A percentile compares a stretch with the other conserved stretches of the same genome.
These are phyloP conservation scores for Triplophysa tibetana DNA, from an alignment of 2,113 vertebrate genomes.

Conservation along the genomic window DNA sequence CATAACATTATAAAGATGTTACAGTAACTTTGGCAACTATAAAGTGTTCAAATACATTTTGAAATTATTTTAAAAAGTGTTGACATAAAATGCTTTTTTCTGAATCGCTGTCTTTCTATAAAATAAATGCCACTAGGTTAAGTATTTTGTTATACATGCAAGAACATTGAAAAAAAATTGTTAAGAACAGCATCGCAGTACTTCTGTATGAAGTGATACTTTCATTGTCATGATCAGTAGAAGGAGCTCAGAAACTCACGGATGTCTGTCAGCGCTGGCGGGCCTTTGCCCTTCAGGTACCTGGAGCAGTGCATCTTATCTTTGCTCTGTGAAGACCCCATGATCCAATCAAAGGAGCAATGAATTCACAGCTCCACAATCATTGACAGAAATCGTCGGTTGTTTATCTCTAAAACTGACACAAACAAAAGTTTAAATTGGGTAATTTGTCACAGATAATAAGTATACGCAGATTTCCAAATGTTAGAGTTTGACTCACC, in stretches of 20 bases:
- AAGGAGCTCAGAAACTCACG: slow-evolving; percentile 46
- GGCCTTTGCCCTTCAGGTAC: slow-evolving; percentile 65
- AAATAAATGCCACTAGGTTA: too few species aligned
- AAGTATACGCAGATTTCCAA: not conserved
- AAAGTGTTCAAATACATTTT: not conserved
- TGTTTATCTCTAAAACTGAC: not conserved
- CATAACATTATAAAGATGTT: not conserved
- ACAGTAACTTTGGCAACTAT: not conserved
- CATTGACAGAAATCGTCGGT: not conserved
- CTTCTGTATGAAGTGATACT: not conserved
- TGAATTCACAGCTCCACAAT: not conserved
- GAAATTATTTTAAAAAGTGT: too few species aligned
- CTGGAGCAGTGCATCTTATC: slow-evolving; percentile 68
- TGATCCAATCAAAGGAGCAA: slow-evolving; percentile 35
- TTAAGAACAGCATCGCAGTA: not conserved
- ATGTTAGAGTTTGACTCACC: not conserved
- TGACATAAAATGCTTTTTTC: too few species aligned
- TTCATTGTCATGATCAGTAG: not conserved
- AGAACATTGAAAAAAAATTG: too few species aligned
- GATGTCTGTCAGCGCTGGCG: slow-evolving; percentile 56
- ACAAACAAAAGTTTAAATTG: not conserved
- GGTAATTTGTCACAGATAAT: too few species aligned
- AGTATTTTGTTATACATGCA: too few species aligned
- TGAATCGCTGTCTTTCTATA: too few species aligned
- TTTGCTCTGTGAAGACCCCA: slow-evolving; percentile 69